These are phyloP conservation scores for Euborellia annulipes DNA, from an alignment of 1,140 invertebrate species.

Conservation along the genomic window DNA sequence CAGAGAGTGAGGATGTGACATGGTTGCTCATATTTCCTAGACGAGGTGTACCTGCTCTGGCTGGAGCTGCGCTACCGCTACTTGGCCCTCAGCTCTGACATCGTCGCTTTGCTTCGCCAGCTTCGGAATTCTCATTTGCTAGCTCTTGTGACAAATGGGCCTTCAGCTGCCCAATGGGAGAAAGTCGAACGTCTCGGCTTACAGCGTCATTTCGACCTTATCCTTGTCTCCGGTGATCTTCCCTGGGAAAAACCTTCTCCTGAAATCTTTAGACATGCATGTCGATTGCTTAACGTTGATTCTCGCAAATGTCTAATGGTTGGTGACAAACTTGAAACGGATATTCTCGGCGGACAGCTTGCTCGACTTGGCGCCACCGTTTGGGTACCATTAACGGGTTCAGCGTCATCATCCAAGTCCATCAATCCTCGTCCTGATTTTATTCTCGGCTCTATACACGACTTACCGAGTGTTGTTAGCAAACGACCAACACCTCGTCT, in stretches of 20 bases:
- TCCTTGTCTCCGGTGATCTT: constrained; percentile 64
- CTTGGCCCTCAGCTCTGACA: constrained; percentile 44
- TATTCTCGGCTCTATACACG: constrained; percentile 12
- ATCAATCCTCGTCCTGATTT: constrained; percentile 12
- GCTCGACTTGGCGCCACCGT: constrained; percentile 58
- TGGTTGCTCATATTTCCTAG: no score
- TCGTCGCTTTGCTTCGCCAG: constrained; percentile 43
- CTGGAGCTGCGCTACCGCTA: constrained; percentile 55
- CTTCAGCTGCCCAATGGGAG: constrained; percentile 72
- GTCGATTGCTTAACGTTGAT: constrained; percentile 49
- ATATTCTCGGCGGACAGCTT: constrained; percentile 62
- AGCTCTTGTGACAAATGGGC: constrained; percentile 67
- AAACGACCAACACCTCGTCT: constrained; percentile 5
- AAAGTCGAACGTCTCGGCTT: constrained; percentile 54
- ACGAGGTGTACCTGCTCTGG: constrained; percentile 57
- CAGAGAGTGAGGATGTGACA: no score
- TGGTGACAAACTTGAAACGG: constrained; percentile 70
- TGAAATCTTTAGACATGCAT: constrained; percentile 51
- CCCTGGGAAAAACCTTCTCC: constrained; percentile 68
- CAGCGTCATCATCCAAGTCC: constrained; percentile 26
- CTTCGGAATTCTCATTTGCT: constrained; percentile 52
- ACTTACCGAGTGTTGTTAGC: constrained; percentile 12
- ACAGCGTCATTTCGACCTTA: constrained; percentile 54
- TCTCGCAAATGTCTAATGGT: constrained; percentile 66
- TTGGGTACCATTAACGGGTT: constrained; percentile 46